Percentiles rank a stretch among this genome's conserved stretches.
Evolutionary conservation across 1,140 invertebrate species (phyloP).

Genomic region (Brachionus plicatilis): DNA sequence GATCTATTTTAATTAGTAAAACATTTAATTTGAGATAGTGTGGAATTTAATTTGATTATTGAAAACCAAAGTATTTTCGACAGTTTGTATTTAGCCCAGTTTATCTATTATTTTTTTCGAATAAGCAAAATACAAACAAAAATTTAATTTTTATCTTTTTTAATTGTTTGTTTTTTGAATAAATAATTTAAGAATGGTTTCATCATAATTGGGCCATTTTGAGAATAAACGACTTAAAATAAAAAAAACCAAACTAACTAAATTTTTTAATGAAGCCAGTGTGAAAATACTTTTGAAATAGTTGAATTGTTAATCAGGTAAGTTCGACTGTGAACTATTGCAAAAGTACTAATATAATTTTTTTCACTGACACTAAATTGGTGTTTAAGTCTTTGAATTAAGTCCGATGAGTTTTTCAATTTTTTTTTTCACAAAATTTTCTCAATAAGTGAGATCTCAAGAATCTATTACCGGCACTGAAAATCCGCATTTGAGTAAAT

Average conservation of each 20-base stretch:
- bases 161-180: not conserved
- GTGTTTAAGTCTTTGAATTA: not conserved
- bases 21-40: not conserved
- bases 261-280: not conserved
- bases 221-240: not conserved
- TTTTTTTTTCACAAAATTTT: slow-evolving; percentile 4
- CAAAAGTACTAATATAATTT: not conserved
- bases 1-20: not conserved
- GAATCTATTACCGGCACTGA: not conserved
- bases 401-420: not conserved
- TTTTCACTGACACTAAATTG: not conserved
- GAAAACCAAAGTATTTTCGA: too few species aligned
- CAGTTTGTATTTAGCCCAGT: not conserved
- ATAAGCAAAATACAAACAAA: not conserved
- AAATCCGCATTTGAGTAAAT: not conserved
- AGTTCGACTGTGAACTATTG: not conserved
- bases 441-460: not conserved
- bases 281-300: not conserved
- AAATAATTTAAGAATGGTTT: not conserved
- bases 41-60: too few species aligned
- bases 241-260: not conserved
- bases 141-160: not conserved
- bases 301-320: not conserved
- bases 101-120: not conserved
- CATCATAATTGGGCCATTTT: not conserved